Evolutionary conservation across 2,113 vertebrate genomes (phyloP).

Genomic region (Gadus chalcogrammus): DNA sequence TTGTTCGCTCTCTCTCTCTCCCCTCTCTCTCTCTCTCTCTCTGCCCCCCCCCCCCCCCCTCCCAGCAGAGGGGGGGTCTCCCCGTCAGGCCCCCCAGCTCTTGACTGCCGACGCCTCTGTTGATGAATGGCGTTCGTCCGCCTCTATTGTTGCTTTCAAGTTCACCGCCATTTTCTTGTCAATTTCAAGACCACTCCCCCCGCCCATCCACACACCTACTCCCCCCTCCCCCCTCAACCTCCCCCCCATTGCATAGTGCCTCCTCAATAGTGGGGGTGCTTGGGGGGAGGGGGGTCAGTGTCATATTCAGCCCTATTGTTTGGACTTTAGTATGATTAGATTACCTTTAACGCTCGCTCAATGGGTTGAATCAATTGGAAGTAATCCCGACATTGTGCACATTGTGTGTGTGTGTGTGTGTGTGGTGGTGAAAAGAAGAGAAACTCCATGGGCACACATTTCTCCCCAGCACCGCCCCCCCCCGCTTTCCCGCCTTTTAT

Average conservation of each 20-base stretch:
- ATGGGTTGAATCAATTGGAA: conserved; percentile 75
- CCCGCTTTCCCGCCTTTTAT: conserved; percentile 62
- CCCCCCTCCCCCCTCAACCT: background rate
- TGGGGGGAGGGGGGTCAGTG: conserved; percentile 43
- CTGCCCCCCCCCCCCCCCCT: background rate
- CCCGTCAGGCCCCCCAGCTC: conserved; percentile 14
- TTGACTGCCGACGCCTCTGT: conserved; percentile 24
- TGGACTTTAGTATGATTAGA: conserved; percentile 75
- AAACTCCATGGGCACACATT: conserved; percentile 63
- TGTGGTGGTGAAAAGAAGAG: conserved; percentile 22
- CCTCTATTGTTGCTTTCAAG: conserved; percentile 36
- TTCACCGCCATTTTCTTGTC: conserved; percentile 48
- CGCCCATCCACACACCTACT: conserved; percentile 14
- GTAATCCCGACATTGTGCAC: conserved; percentile 66
- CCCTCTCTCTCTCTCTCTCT: too few species aligned
- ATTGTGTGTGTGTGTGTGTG: conserved; percentile 22
- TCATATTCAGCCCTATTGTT: conserved; percentile 64
- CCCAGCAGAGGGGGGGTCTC: conserved; percentile 12
- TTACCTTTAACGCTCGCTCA: conserved; percentile 71
- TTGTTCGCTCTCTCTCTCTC: background rate
- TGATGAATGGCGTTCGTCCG: conserved; percentile 57
- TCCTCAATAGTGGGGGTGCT: conserved; percentile 66
- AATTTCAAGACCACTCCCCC: conserved; percentile 13
- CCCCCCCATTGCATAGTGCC: conserved; percentile 28
- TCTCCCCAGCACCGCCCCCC: conserved; percentile 59